Evolutionary conservation across 1,140 invertebrate genomes (phyloP), one percentile per base, ranked within the genome.

Genomic region (Bombus waltoni): DNA sequence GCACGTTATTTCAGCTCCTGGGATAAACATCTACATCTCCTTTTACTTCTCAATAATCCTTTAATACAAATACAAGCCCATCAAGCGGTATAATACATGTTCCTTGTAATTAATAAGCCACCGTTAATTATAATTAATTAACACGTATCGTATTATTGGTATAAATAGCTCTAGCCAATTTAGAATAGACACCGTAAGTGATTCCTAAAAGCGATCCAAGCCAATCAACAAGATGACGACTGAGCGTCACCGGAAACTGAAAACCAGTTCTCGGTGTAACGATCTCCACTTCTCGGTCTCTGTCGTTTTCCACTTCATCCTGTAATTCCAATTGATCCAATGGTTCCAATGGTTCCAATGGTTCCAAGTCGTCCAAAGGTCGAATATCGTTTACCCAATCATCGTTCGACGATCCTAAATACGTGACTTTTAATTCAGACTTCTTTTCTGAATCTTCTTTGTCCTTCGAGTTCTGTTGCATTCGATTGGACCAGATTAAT

Each of bases 221-320:
- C 93, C 93, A 94, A 4, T 93, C 87, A 35, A 93, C 40, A 38
- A 94, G 78, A 59, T 92, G 88, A 13, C 86, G 90, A 53, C 89
- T 88, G 11, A 94, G 25, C 6, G 89, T 88, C 35, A 75, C 82
- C 0, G 93, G 89, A 70, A 92, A 59, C 59, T 91, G 81, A 44
- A 91, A 78, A n/a, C 57, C 57, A 2, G 89, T 78, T 73, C 66
- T 62, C 57, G 85, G 83, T 22, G 86, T 91, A 1, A 89, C 65
- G 18, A 84, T 81, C 62, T 94, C 91, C 0, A 91, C 90, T 2
- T 90, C 85, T 65, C 87, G 82, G 53, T 86, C 79, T 13, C 88
- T 87, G 3, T 86, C 65, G 10, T 73, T 32, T 5, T 15, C 85
- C 18, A 59, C 18, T 44, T 87, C 90, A 18, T 93, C 90, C 22